These are phyloP conservation scores for Drosophila murphyi DNA, from an alignment of 1,140 invertebrate genomes.

Conservation along the genomic window DNA sequence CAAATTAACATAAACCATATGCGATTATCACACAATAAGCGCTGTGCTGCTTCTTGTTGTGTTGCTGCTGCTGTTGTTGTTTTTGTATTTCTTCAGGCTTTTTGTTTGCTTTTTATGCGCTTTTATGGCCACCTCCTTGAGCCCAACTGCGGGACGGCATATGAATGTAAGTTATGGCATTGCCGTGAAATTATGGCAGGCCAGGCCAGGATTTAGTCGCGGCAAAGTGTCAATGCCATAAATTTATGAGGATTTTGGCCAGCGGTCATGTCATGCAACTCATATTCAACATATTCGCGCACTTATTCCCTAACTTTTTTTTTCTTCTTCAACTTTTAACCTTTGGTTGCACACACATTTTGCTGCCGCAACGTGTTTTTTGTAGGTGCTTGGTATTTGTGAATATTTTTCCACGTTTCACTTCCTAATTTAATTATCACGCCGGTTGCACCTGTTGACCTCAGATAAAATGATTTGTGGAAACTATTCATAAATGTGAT, in stretches of 20 bases:
- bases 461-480: not conserved
- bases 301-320: conserved; percentile 31
- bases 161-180: conserved; percentile 66
- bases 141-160: conserved; percentile 27
- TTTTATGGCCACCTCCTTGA: conserved; percentile 64
- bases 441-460: not conserved
- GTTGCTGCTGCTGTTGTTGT: conserved; percentile 1
- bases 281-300: conserved; percentile 11
- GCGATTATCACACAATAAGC: conserved; percentile 80
- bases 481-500: not conserved
- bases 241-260: conserved; percentile 75
- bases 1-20: conserved; percentile 81
- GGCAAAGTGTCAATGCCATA: conserved; percentile 72
- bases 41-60: conserved; percentile 17
- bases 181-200: conserved; percentile 56
- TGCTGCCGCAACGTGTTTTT: not conserved
- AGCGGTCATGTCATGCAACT: conserved; percentile 57
- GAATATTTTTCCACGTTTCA: not conserved
- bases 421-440: not conserved
- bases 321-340: conserved; percentile 30
- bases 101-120: conserved; percentile 73
- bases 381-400: not conserved
- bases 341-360: conserved; percentile 15
- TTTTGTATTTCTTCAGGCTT: conserved; percentile 39
- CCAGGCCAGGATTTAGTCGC: conserved; percentile 51